A percentile compares a stretch with the other conserved stretches of the same genome.
Evolutionary conservation across 2,888 invertebrate species (phyloP).

Genomic region (Geotrupes spiniger): DNA sequence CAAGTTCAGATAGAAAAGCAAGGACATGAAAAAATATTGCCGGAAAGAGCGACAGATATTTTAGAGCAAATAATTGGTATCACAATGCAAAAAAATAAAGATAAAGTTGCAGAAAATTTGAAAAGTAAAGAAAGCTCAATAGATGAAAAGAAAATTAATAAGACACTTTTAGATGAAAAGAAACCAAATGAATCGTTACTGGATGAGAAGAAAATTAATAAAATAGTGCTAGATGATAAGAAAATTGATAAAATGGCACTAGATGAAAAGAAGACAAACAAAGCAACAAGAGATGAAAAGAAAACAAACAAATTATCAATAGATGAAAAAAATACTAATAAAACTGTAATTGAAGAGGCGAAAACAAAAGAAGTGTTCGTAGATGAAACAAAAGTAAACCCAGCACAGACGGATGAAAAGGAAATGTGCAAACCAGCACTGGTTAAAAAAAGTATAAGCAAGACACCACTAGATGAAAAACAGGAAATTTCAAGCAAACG

Average conservation of each 20-base stretch:
- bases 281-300: neutral
- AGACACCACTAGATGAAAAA: no score
- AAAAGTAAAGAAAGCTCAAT: no score
- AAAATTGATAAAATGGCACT: neutral
- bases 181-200: neutral
- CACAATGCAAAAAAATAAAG: conserved; percentile 26
- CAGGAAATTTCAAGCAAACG: no score
- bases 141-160: conserved; percentile 22
- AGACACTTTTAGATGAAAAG: neutral
- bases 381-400: conserved; percentile 6
- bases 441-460: no score
- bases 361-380: neutral
- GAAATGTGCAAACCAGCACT: no score
- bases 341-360: conserved; percentile 1
- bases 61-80: conserved; percentile 28
- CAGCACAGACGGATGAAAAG: no score
- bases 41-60: conserved; percentile 25
- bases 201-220: no score
- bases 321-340: no score
- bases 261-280: conserved; percentile 7
- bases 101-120: no score
- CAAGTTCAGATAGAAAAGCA: conserved; percentile 32
- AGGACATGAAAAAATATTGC: conserved; percentile 21
- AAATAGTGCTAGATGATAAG: neutral
- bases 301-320: neutral